A percentile compares a stretch with the other conserved stretches of the same genome.
Conservation (phyloP, 2,113 vertebrate species). For the Leucoraja erinaceus region DNA sequence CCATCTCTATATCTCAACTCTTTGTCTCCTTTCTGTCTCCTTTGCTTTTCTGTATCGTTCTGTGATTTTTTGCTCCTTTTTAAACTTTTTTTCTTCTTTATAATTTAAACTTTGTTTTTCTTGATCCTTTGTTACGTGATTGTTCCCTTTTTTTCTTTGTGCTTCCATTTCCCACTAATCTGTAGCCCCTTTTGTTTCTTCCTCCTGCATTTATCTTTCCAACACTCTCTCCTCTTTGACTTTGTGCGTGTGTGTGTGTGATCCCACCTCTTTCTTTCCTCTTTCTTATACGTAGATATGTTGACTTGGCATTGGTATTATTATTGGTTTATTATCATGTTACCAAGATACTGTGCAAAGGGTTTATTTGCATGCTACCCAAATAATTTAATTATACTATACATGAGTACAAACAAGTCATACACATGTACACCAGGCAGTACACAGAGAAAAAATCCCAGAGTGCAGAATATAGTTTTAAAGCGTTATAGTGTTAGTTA, state of each 20-base stretch:
- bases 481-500: too few relatives aligned
- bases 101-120: neutral
- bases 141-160: neutral
- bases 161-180: neutral
- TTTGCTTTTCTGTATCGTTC: neutral
- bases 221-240: conserved; percentile 37
- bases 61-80: neutral
- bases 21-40: neutral
- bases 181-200: neutral
- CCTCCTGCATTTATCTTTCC: conserved; percentile 44
- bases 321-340: too few relatives aligned
- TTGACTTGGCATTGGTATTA: neutral
- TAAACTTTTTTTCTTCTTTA: neutral
- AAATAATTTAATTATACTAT: too few relatives aligned
- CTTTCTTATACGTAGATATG: neutral
- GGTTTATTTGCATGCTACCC: too few relatives aligned
- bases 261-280: conserved; percentile 43
- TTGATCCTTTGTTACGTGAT: neutral
- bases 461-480: too few relatives aligned
- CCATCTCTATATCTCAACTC: neutral
- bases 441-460: too few relatives aligned
- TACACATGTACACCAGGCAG: too few relatives aligned
- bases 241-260: conserved; percentile 48
- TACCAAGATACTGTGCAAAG: too few relatives aligned
- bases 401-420: too few relatives aligned